Conservation (phyloP, 2,113 vertebrate genomes). For the Etheostoma cragini region DNA sequence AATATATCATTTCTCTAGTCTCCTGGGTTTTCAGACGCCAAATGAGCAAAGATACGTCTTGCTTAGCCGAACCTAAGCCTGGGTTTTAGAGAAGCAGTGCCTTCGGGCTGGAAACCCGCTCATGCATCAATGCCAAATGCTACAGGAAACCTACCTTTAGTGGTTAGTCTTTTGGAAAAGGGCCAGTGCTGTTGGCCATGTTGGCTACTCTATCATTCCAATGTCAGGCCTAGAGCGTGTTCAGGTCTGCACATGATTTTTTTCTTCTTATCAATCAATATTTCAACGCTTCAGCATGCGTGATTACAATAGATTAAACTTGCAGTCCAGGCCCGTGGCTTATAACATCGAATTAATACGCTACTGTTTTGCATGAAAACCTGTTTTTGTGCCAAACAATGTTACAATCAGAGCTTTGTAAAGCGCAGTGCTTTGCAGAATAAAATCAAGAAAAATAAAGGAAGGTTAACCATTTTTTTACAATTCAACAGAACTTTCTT, state of each 20-base stretch:
- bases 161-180: slow-evolving; percentile 51
- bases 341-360: slow-evolving; percentile 25
- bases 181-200: slow-evolving; percentile 57
- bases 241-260: slow-evolving; percentile 13
- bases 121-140: slow-evolving; percentile 58
- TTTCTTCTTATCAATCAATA: slow-evolving; percentile 42
- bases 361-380: slow-evolving; percentile 33
- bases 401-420: slow-evolving; percentile 1
- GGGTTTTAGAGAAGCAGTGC: slow-evolving; percentile 37
- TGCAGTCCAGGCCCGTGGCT: slow-evolving; percentile 13
- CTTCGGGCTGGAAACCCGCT: slow-evolving; percentile 50
- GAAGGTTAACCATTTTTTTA: slow-evolving; percentile 26
- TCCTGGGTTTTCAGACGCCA: slow-evolving; percentile 39
- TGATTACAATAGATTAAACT: slow-evolving; percentile 31
- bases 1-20: slow-evolving; percentile 54
- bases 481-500: slow-evolving; percentile 13
- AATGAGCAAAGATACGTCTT: slow-evolving; percentile 61
- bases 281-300: slow-evolving; percentile 17
- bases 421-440: slow-evolving; percentile 1
- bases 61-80: slow-evolving; percentile 51
- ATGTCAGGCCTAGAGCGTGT: slow-evolving; percentile 10
- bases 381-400: slow-evolving; percentile 20
- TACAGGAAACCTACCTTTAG: slow-evolving; percentile 66
- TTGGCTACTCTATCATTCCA: slow-evolving; percentile 46
- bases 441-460: slow-evolving; percentile 6